Conservation (phyloP, 2,797 vertebrate genomes). For the Brotula barbata region DNA sequence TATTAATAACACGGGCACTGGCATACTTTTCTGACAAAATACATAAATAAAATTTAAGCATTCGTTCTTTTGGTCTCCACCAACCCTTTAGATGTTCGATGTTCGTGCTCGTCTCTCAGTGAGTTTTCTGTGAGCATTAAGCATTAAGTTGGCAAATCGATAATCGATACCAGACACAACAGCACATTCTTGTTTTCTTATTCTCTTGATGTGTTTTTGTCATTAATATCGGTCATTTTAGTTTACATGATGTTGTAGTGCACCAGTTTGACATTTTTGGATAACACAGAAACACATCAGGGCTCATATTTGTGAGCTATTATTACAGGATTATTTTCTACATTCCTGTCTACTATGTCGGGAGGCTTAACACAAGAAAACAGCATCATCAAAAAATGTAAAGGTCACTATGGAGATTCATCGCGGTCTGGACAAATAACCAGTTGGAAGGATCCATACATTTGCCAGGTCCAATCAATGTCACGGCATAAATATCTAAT, state of each 20-base stretch:
- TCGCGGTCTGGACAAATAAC: slow-evolving; percentile 44
- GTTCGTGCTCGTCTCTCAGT: too few relatives aligned
- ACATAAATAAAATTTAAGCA: too few relatives aligned
- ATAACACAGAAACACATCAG: slow-evolving; percentile 1
- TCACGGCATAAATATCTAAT: slow-evolving; percentile 79
- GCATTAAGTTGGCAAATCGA: too few relatives aligned
- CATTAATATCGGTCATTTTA: too few relatives aligned
- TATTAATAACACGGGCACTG: too few relatives aligned
- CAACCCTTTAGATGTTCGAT: too few relatives aligned
- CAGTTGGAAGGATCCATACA: slow-evolving; percentile 62
- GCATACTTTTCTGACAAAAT: too few relatives aligned
- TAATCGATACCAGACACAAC: too few relatives aligned
- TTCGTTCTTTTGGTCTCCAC: too few relatives aligned
- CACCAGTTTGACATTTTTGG: slow-evolving; percentile 9
- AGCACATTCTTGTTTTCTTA: too few relatives aligned
- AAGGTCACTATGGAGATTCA: slow-evolving; percentile 60
- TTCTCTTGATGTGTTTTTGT: too few relatives aligned
- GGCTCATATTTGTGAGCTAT: slow-evolving; percentile 8
- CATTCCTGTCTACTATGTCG: slow-evolving; percentile 4
- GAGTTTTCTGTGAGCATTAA: too few relatives aligned
- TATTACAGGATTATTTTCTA: slow-evolving; percentile 10
- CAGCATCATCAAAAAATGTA: slow-evolving; percentile 34
- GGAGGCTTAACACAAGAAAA: slow-evolving; percentile 12
- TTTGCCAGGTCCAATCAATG: slow-evolving; percentile 81
- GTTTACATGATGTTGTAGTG: background rate